Conservation (phyloP, 2,113 vertebrate genomes). For the Climacteris rufus region DNA sequence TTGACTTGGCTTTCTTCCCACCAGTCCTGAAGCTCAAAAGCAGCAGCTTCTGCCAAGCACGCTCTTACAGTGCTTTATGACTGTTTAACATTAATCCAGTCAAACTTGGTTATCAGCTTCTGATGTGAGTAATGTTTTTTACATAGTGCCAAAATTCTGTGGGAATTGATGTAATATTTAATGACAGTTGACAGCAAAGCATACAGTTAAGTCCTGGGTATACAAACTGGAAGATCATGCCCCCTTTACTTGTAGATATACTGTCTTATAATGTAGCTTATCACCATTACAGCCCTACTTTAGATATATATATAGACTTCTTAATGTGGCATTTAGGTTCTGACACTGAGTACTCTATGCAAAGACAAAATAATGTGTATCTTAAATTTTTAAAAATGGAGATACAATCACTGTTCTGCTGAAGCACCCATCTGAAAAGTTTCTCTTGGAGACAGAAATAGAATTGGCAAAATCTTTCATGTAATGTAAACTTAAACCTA, state of each 20-base stretch:
- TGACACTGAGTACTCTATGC: not conserved
- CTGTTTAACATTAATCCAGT: not conserved
- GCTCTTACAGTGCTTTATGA: not conserved
- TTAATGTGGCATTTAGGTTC: not conserved
- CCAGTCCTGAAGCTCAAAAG: too few species aligned
- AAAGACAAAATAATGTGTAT: not conserved
- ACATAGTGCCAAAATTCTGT: not conserved
- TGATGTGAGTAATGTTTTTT: not conserved
- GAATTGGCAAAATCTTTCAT: not conserved
- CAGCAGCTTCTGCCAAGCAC: too few species aligned
- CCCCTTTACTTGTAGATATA: not conserved
- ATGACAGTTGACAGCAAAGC: not conserved
- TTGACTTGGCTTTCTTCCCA: too few species aligned
- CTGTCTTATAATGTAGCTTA: not conserved
- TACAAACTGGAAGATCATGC: not conserved
- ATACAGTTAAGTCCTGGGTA: not conserved
- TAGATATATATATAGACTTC: not conserved
- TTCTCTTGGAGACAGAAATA: not conserved
- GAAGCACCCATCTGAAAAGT: not conserved
- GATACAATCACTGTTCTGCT: not conserved
- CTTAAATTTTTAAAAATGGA: not conserved
- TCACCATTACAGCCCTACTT: not conserved
- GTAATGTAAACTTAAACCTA: not conserved
- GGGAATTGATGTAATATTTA: not conserved
- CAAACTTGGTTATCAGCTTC: not conserved